Evolutionary conservation across 1,140 invertebrate genomes (phyloP).

Genomic region (Tyrophagus putrescentiae): DNA sequence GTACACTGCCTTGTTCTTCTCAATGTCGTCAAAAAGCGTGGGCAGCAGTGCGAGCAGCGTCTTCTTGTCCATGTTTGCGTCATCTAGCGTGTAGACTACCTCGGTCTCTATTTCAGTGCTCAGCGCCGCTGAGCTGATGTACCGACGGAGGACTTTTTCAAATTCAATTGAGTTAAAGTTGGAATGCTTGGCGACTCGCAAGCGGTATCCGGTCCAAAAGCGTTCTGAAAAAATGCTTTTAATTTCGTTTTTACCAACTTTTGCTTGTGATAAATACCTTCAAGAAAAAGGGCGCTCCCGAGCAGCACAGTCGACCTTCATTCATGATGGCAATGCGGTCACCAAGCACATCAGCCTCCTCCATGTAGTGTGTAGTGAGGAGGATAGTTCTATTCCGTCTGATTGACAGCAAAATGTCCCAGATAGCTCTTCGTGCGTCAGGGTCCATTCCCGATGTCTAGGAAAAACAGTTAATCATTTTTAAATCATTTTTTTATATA

Average conservation of each 20-base stretch:
- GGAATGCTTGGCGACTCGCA: constrained; percentile 25
- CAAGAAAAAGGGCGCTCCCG: constrained; percentile 40
- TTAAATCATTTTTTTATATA: too few relatives aligned
- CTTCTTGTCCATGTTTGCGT: background rate
- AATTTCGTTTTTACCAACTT: too few relatives aligned
- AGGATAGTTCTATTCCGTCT: constrained; percentile 52
- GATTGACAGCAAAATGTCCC: constrained; percentile 39
- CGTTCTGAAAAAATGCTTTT: too few relatives aligned
- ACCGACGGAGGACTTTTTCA: background rate
- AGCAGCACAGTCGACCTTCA: constrained; percentile 38
- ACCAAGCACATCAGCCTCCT: constrained; percentile 67
- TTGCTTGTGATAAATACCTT: too few relatives aligned
- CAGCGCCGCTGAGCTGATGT: constrained; percentile 13
- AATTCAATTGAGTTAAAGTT: background rate
- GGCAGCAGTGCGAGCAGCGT: constrained; percentile 36
- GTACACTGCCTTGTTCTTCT: constrained; percentile 42
- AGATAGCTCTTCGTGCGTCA: constrained; percentile 42
- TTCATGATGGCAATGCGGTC: constrained; percentile 44
- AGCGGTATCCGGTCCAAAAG: constrained; percentile 32
- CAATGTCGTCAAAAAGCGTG: constrained; percentile 47
- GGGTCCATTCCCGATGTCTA: constrained; percentile 42
- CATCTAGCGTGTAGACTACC: constrained; percentile 41
- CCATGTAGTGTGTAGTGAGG: constrained; percentile 93
- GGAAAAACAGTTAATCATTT: too few relatives aligned
- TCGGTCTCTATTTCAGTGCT: constrained; percentile 32